Base-by-base conservation (phyloP, 2,113 vertebrate species). In the Herpetotheres cachinnans region DNA sequence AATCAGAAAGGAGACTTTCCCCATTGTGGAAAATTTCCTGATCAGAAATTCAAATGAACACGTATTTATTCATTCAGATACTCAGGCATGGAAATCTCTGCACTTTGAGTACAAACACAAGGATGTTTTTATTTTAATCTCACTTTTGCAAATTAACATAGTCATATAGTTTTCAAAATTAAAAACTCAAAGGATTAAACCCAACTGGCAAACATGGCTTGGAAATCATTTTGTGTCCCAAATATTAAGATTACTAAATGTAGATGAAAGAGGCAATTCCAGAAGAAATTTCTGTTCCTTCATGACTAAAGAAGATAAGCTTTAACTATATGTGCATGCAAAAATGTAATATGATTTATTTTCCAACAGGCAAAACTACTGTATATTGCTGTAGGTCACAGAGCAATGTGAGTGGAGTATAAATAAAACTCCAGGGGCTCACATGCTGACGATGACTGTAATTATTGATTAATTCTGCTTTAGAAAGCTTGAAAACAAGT, bases 231-330 rank as follows among this genome's bases (percentile, higher is more conserved):
- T 85, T 44, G 22, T 87, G 82, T 69, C 89, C 88, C 90, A 87
- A 94, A 93, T 94, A 84, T 86, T 83, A 79, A 85, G 90, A 96
- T 93, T 94, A 91, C 58, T 81, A 82, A 95, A 90, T 46, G 71
- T 16, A 96, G 92, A 94, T 96, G 93, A 96, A 95, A 97, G 78
- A 95, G 62, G 92, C 87, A 95, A 92, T 93, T 95, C 91, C 91
- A 85, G 78, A 82, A 81, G 91, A 91, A 90, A 91, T 94, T 90
- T 74, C 80, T 92, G 65, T 80, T 81, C 65, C 94, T 96, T 72
- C 84, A 65, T 10, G 4, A 94, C 36, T 52, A 49, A 82, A 73
- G 80, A 78, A 92, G 95, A 97, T 96, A 96, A 96, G 89, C 88
- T 69, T 88, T 80, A 94, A 91, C 85, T 80, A 38, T 67, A 76